These are phyloP conservation scores for Drosophila nigricruria DNA, from an alignment of 2,888 invertebrate genomes.

Conservation along the genomic window DNA sequence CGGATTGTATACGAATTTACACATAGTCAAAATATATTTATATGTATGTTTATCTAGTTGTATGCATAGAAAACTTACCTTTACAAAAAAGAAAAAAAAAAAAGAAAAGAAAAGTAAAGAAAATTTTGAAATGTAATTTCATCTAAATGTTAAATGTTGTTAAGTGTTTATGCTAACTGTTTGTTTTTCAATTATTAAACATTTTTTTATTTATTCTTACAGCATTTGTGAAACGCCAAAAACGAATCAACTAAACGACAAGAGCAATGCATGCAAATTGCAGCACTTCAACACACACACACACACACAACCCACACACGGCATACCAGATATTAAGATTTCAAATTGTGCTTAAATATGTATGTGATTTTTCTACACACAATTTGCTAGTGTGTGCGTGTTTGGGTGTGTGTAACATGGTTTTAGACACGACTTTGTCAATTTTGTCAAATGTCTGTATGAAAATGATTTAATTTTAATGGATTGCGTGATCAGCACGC, in stretches of 20 bases:
- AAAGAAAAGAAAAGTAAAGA: not conserved
- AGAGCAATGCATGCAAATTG: constrained; percentile 72
- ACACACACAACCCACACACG: constrained; percentile 28
- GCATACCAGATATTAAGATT: constrained; percentile 9
- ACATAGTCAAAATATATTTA: constrained; percentile 43
- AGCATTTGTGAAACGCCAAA: constrained; percentile 71
- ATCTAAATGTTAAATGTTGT: constrained; percentile 50
- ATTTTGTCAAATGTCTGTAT: constrained; percentile 24
- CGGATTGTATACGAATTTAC: constrained; percentile 66
- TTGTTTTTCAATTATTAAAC: constrained; percentile 40
- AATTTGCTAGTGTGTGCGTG: not conserved
- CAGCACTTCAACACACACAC: constrained; percentile 37
- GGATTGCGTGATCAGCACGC: constrained; percentile 32
- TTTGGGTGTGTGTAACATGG: constrained; percentile 18
- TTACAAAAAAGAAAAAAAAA: not conserved
- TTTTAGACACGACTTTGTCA: constrained; percentile 27
- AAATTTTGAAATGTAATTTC: constrained; percentile 37
- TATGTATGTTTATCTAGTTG: constrained; percentile 50
- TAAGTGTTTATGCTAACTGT: constrained; percentile 21
- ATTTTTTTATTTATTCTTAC: constrained; percentile 57
- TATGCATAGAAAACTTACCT: constrained; percentile 16
- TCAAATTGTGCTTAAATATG: not conserved
- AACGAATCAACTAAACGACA: constrained; percentile 54
- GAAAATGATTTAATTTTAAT: constrained; percentile 27
- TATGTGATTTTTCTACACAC: constrained; percentile 14